phyloP scores from a whole-genome alignment of 2,113 vertebrate genomes.

The Cavia porcellus region DNA sequence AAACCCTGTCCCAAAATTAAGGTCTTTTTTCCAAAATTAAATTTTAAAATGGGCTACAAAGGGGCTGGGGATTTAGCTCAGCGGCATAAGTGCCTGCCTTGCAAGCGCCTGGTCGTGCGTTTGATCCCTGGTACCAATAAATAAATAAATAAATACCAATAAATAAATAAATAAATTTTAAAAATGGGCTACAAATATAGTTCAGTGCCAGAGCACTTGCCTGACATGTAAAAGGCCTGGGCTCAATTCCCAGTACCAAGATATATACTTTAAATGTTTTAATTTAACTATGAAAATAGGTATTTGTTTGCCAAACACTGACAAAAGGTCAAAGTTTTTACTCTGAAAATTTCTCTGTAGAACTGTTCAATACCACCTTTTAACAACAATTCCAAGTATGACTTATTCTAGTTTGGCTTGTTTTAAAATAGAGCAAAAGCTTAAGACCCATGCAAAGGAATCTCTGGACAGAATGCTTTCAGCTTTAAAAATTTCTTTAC shows the following conservation, averaged over 20 bases:
- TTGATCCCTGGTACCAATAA: too few relatives aligned
- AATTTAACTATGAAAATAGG: background rate
- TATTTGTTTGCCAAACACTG: background rate
- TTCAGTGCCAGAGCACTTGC: background rate
- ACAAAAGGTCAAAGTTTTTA: background rate
- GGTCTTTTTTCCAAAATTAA: background rate
- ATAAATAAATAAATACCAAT: too few relatives aligned
- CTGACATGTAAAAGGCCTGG: background rate
- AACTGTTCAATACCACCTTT: background rate
- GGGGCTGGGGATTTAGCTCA: too few relatives aligned
- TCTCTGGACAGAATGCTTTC: background rate
- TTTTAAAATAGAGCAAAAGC: background rate
- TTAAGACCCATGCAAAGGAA: conserved; percentile 1
- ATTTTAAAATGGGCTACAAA: background rate
- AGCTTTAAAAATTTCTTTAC: background rate
- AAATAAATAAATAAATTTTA: background rate
- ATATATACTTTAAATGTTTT: background rate
- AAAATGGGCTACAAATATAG: background rate
- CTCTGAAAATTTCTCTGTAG: background rate
- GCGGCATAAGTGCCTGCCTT: too few relatives aligned
- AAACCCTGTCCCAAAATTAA: background rate
- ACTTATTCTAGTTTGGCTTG: background rate
- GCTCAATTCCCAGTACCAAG: background rate
- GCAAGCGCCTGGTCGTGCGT: too few relatives aligned
- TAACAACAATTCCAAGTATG: background rate